Base-by-base conservation (phyloP, 2,888 invertebrate genomes). In the Candidula unifasciata region DNA sequence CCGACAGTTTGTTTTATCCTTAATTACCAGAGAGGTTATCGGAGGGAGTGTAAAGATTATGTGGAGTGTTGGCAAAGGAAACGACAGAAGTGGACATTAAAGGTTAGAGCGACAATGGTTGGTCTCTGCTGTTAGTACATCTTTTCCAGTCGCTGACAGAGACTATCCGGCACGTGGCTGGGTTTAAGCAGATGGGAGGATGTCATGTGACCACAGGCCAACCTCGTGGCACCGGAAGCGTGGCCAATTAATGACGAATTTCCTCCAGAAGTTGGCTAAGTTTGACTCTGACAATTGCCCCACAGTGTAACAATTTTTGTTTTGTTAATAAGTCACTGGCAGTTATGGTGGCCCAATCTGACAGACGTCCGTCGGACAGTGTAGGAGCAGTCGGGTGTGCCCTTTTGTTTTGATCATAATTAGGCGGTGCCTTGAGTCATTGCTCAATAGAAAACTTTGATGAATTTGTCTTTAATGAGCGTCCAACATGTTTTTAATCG, bases 181-280 rank as follows among this genome's bases (percentile, higher is more conserved):
- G 30, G 66, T 52, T 54, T 52, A 27, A 66, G 64, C 79, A 79
- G 79, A 79, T 79, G 79, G 79, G 79, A 68, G 27, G 66, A 79
- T 64, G 79, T 52, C 68, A 44, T 37, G 44, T 33, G 44, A 66
- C 66, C 66, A 64, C 64, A 68, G 44, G 18, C 24, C 64, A 27
- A 79, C 52, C 27, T 44, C 27, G 66, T 44, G 66, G 79, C 44
- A 64, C 79, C 79, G 79, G 79, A 79, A 66, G 66, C 57, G 64
- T 30, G 64, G 66, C 52, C 37, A 79, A n/a, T 79, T 44, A 79
- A 37, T 64, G 66, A 74, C 27, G 74, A 74, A 74, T 74, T 54
- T 54, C 52, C 74, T 54, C 27, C 16, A 30, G 54, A 54, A 54
- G 18, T 18, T 52, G 54, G 6, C 52, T 16, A 74, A 54, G 30